A percentile compares a stretch with the other conserved stretches of the same genome.
Conservation (phyloP, 1,140 invertebrate genomes). For the Agrypnia vestita region DNA sequence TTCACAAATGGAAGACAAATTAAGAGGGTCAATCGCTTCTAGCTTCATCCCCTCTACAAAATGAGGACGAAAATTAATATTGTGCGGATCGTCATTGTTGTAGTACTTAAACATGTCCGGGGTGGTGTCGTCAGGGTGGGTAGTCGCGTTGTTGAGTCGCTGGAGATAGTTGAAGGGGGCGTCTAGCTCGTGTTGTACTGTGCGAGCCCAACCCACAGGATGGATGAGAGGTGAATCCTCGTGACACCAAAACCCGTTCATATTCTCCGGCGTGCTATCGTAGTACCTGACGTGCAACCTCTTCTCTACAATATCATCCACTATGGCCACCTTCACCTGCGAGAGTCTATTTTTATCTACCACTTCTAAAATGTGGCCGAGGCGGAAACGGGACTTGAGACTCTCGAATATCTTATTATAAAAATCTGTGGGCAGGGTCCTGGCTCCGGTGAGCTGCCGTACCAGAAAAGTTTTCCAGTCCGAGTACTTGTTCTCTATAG, state of each 20-base stretch:
- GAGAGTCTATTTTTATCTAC: slow-evolving; percentile 97
- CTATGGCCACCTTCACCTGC: slow-evolving; percentile 90
- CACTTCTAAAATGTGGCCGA: slow-evolving; percentile 91
- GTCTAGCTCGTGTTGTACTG: slow-evolving; percentile 88
- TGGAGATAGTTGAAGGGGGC: slow-evolving; percentile 86
- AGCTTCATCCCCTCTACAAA: slow-evolving; percentile 95
- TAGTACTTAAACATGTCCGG: slow-evolving; percentile 81
- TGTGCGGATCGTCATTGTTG: slow-evolving; percentile 65
- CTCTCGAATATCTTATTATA: slow-evolving; percentile 90
- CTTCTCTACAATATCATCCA: slow-evolving; percentile 93
- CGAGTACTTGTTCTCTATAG: slow-evolving; percentile 91
- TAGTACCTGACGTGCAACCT: slow-evolving; percentile 93
- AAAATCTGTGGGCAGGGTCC: slow-evolving; percentile 94
- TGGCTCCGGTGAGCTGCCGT: slow-evolving; percentile 91
- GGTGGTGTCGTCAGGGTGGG: slow-evolving; percentile 80
- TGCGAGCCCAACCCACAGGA: slow-evolving; percentile 94
- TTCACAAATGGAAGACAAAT: slow-evolving; percentile 94
- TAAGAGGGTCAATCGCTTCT: slow-evolving; percentile 96
- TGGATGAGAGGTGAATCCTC: slow-evolving; percentile 95
- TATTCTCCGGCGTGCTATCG: slow-evolving; percentile 83
- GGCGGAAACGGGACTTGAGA: slow-evolving; percentile 85
- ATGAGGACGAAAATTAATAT: slow-evolving; percentile 63
- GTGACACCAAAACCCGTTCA: slow-evolving; percentile 95
- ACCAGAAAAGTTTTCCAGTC: slow-evolving; percentile 97
- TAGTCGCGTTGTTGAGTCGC: slow-evolving; percentile 74